Percentiles rank a stretch among this genome's conserved stretches.
Evolutionary conservation across 2,113 vertebrate species (phyloP).

Genomic region (Phyllostomus discolor): DNA sequence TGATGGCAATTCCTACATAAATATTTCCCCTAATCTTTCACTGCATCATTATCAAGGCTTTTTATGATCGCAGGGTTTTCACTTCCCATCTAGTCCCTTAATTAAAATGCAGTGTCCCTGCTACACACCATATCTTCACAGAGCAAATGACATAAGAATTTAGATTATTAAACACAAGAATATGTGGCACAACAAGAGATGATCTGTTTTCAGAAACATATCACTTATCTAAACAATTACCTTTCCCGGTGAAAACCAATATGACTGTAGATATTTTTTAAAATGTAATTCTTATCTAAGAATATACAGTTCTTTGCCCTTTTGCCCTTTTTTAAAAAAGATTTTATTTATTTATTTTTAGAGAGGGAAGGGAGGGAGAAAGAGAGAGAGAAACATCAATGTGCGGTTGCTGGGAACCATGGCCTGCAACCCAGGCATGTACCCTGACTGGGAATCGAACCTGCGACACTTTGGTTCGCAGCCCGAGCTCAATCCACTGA

Average conservation of each 20-base stretch:
- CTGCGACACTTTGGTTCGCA: no score
- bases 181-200: not conserved
- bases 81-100: slow-evolving; percentile 36
- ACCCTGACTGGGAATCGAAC: no score
- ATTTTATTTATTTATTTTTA: no score
- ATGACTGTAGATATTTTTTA: not conserved
- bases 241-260: slow-evolving; percentile 42
- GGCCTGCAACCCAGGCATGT: no score
- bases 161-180: slow-evolving; percentile 34
- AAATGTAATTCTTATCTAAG: not conserved
- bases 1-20: slow-evolving; percentile 23
- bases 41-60: slow-evolving; percentile 3
- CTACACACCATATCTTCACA: not conserved
- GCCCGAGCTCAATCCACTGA: no score
- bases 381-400: no score
- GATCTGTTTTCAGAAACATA: slow-evolving; percentile 42
- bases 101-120: slow-evolving; percentile 37
- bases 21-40: slow-evolving; percentile 45
- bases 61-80: slow-evolving; percentile 4
- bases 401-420: no score
- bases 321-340: no score
- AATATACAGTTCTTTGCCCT: not conserved
- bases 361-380: no score
- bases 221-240: slow-evolving; percentile 15
- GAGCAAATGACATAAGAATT: slow-evolving; percentile 40